Base-by-base conservation (phyloP, 2,797 vertebrate genomes). In the Pangasius larnaudii region DNA sequence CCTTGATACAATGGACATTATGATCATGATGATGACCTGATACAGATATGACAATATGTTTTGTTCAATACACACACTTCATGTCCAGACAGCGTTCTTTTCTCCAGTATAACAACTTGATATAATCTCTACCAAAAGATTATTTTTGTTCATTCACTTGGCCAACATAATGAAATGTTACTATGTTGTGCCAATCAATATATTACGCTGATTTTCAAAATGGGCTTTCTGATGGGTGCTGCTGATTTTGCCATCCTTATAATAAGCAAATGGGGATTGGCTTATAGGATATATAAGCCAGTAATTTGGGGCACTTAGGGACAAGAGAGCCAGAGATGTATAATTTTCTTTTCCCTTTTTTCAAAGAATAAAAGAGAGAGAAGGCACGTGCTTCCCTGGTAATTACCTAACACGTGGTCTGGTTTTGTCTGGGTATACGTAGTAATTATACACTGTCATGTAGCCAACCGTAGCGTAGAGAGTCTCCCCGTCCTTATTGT, bases 391-490 rank as follows among this genome's bases (percentile, higher is more conserved):
- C 97, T 97, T 96, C 85, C 93, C 97, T 93, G 88, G 97, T 97
- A 98, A 99, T 99, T 99, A 99, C 98, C 98, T 99, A 97, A 99
- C 98, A 98, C 98, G 98, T 98, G 99, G 98, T 97, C 98, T 96
- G 97, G 98, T 99, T 99, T 99, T 99, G 98, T 99, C 98, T 98
- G 98, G 98, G 95, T 99, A 99, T 96, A 99, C 98, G 95, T 99
- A 99, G 98, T 99, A 99, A 99, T 99, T 99, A 99, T 99, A 99
- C 97, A 99, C 98, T 97, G 98, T 99, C 98, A 99, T 99, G 97
- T 99, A 99, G 98, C 98, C 98, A 96, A 98, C 98, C 93, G 97
- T 99, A 93, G 98, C 98, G 95, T 98, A 99, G 97, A 99, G 98
- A 91, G 98, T 98, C 96, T 98, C 98, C 97, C 98, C 98, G 93